These are phyloP conservation scores for Phyllostomus discolor DNA, from an alignment of 2,113 vertebrate species.

Conservation along the genomic window DNA sequence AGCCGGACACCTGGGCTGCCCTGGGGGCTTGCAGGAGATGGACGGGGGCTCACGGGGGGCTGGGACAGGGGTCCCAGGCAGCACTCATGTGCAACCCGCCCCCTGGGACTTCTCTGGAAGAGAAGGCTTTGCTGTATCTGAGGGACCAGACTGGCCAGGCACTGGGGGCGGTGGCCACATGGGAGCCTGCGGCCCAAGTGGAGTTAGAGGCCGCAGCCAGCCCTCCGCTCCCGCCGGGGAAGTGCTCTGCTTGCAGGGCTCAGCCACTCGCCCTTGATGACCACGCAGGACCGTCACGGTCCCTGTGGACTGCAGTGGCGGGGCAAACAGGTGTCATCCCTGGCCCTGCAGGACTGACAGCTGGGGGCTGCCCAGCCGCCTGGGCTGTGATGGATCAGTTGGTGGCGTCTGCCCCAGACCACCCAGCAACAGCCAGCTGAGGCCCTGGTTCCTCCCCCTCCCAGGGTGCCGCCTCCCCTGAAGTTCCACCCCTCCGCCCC, in stretches of 20 bases:
- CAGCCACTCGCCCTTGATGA: not conserved
- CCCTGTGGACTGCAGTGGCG: accelerated
- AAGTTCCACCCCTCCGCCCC: not conserved
- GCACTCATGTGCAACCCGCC: accelerated
- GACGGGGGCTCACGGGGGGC: too few species aligned
- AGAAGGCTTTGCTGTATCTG: not conserved
- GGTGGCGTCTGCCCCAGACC: not conserved
- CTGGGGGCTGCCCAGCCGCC: not conserved
- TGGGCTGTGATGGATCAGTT: accelerated
- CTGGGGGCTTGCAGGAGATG: not conserved
- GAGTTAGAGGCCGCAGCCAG: not conserved
- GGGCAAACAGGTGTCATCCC: not conserved
- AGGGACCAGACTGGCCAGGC: accelerated
- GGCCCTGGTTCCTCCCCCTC: not conserved
- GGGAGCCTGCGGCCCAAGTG: accelerated
- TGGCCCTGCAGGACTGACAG: accelerated
- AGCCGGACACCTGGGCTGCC: not conserved
- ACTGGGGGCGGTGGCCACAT: accelerated
- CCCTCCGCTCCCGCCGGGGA: not conserved
- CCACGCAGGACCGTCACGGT: accelerated
- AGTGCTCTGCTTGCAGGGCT: too few species aligned
- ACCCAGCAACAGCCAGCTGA: accelerated
- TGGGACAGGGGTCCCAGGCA: not conserved
- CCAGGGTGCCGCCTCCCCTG: not conserved
- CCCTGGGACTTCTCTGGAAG: not conserved